Conservation (phyloP, 2,113 vertebrate genomes). For the Corythornis cristatus region DNA sequence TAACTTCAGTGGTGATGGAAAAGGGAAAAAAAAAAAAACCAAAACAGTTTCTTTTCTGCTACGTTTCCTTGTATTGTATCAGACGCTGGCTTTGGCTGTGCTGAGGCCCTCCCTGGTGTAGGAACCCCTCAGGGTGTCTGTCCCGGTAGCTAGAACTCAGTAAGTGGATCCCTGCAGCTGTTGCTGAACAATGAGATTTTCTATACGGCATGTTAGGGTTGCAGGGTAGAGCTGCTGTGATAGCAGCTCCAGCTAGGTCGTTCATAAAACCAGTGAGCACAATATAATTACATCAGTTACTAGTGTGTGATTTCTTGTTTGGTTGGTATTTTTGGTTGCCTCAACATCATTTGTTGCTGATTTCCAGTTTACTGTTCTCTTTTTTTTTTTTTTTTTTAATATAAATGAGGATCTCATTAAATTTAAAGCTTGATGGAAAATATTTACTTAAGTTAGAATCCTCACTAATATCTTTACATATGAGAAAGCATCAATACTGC, state of each 20-base stretch:
- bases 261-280: background rate
- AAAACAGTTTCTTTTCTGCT: background rate
- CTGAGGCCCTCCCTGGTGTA: background rate
- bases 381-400: background rate
- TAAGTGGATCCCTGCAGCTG: background rate
- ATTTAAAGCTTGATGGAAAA: constrained; percentile 52
- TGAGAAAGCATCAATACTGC: background rate
- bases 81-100: background rate
- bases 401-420: constrained; percentile 69
- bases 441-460: constrained; percentile 57
- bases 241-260: background rate
- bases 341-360: constrained; percentile 12
- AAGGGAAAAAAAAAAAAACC: background rate
- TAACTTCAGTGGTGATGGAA: background rate
- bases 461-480: constrained; percentile 51
- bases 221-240: background rate
- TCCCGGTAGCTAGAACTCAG: background rate
- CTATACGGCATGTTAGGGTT: background rate
- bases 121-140: background rate
- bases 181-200: background rate
- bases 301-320: background rate
- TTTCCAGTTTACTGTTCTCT: constrained; percentile 29
- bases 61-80: background rate
- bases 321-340: background rate
- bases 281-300: background rate